These are phyloP conservation scores for Catagonus wagneri DNA, from an alignment of 2,113 vertebrate genomes.

Conservation along the genomic window DNA sequence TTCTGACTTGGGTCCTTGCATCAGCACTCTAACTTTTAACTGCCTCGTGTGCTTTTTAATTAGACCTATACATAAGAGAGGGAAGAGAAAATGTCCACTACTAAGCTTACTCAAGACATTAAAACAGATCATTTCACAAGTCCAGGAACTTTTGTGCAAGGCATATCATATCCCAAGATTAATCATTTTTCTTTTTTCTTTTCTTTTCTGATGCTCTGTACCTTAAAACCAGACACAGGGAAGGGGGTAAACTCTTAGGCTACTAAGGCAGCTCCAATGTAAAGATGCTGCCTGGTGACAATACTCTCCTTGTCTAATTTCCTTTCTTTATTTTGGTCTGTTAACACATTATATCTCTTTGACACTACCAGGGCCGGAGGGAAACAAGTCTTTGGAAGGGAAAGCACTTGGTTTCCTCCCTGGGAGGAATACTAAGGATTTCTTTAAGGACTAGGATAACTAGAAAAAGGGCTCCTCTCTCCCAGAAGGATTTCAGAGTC, in stretches of 20 bases:
- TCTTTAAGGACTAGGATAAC: not conserved
- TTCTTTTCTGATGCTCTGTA: not conserved
- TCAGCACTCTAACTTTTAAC: conserved; percentile 73
- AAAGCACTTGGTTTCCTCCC: not conserved
- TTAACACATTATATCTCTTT: not conserved
- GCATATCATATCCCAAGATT: not conserved
- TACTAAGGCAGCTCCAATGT: not conserved
- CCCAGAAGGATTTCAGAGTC: not conserved
- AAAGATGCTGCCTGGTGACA: not conserved
- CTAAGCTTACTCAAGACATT: not conserved
- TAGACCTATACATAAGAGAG: conserved; percentile 6
- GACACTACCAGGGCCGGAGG: not conserved
- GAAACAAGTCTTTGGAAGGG: not conserved
- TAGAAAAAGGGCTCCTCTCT: not conserved
- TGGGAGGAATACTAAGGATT: not conserved
- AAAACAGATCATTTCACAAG: not conserved
- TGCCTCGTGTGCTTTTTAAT: not conserved
- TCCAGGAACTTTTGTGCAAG: conserved; percentile 77
- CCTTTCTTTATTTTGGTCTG: not conserved
- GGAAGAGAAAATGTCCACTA: not conserved
- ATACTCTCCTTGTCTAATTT: not conserved
- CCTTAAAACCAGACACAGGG: not conserved
- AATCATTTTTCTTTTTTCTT: not conserved
- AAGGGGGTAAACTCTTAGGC: not conserved
- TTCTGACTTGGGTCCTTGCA: conserved; percentile 26